A percentile compares a stretch with the other conserved stretches of the same genome.
These are phyloP conservation scores for Eolophus roseicapilla DNA, from an alignment of 2,113 vertebrate genomes.

Conservation along the genomic window DNA sequence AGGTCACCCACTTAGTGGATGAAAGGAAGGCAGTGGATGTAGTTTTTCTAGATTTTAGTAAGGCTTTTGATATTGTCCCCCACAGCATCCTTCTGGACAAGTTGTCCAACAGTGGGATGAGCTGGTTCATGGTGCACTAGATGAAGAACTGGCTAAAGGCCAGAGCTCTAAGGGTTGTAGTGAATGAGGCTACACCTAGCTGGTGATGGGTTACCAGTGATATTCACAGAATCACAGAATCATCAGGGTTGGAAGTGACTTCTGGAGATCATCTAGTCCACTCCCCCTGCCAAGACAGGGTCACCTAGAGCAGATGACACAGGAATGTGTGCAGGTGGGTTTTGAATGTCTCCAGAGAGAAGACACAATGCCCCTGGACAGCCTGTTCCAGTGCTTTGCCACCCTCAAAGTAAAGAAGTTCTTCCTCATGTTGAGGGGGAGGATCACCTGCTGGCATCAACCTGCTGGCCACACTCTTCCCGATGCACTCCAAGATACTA, in stretches of 20 bases:
- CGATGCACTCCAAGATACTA: neutral
- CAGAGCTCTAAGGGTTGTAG: neutral
- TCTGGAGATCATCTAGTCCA: neutral
- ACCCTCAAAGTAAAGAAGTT: neutral
- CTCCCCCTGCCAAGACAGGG: neutral
- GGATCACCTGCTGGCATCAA: neutral
- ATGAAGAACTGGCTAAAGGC: neutral
- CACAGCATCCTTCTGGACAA: neutral
- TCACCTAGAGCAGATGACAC: neutral
- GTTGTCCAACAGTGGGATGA: neutral
- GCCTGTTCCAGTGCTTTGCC: neutral
- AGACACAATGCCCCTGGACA: neutral
- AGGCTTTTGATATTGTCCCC: neutral
- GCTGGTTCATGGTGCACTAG: rapidly evolving
- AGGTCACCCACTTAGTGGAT: neutral
- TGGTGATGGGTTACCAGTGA: neutral
- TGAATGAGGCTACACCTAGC: neutral
- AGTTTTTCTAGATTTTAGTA: neutral
- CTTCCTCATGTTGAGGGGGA: neutral
- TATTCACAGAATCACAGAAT: neutral
- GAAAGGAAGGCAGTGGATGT: neutral
- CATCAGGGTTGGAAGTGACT: neutral
- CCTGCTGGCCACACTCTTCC: neutral
- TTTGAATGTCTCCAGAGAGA: neutral
- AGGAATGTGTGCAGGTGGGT: neutral